Base-by-base conservation (phyloP, 2,113 vertebrate species). In the Salvelinus alpinus region DNA sequence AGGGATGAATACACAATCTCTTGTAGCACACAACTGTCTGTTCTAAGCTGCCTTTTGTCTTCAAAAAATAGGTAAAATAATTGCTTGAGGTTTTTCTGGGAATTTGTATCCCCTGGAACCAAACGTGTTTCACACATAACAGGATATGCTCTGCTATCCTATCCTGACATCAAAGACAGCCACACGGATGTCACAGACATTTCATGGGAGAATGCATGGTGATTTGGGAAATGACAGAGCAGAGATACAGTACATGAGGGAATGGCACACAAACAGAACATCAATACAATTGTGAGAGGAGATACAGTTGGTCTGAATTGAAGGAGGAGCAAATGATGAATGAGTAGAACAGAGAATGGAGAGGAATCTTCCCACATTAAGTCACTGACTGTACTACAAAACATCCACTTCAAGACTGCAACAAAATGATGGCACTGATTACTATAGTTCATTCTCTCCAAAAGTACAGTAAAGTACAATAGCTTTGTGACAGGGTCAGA, bases 91-190 rank as follows among this genome's bases (percentile, higher is more conserved):
- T 51, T 75, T 88, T 88, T 85, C 82, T 86, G 80, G 86, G 88
- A 89, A 88, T 89, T 80, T 86, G 83, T 90, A 83, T 84, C 82
- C 80, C 74, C 76, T 88, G 88, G 88, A 92, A 91, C 84, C 83
- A 89, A 91, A 89, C 79, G 83, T 77, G 85, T 91, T 91, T 92
- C 90, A 90, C 89, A 91, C 90, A 85, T 92, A 91, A 93, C 76
- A 75, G 85, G 89, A 92, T 91, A 80, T 78, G 64, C 77, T 80
- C 74, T 65, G 44, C 81, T 87, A 90, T 89, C 86, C 88, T 70
- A 71, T 81, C 80, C 75, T 81, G 80, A 89, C 87, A 90, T 91
- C 87, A 87, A 84, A 84, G 77, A 74, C 74, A 82, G 85, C 31
- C 27, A 72, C 86, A 90, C 67, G 86, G 82, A 82, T 90, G 90